Base-by-base conservation (phyloP, 2,113 vertebrate genomes). In the Odontesthes bonariensis region DNA sequence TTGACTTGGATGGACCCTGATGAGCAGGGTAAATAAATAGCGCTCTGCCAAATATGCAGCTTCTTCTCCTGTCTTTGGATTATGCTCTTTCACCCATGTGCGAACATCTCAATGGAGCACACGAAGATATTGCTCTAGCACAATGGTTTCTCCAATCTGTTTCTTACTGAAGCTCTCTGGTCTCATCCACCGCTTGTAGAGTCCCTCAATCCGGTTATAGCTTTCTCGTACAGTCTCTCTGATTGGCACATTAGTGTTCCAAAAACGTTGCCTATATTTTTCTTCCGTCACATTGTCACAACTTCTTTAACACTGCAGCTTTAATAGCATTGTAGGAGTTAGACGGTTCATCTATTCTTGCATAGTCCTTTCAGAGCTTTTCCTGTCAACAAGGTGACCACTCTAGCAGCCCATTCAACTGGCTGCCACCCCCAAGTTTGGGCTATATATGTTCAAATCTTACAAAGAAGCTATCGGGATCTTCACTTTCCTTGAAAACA, bases 211-310 rank as follows among this genome's bases (percentile, higher is more conserved):
- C 16, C 23, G 8, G 5, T 44, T 42, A 22, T 13, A 67, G 11
- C 35, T 68, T 68, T 56, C 52, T 13, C 35, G n/a, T 12, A 68
- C 52, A 31, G 35, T n/a, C 22, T 42, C 10, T n/a, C 17, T 14
- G 1, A 44, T 35, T n/a, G 33, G 56, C 10, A 31, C 23, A 38
- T 5, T 52, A n/a, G 47, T 66, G n/a, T 27, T 53, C 20, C 20
- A 11, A n/a, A 66, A 66, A 17, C n/a, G 47, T 3, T 53, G 32
- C 38, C 20, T 66, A 47, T 38, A 66, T 19, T n/a, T 66, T 13
- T 66, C 63, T n/a, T 53, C 47, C 22, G 47, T 7, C 8, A 66
- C 49, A 38, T 53, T 40, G 14, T n/a, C n/a, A n/a, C n/a, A 52
- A 52, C 2, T 65, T 52, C n/a, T 17, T 33, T 22, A 52, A 35